Evolutionary conservation across 2,797 vertebrate species (phyloP).

Genomic region (Lepus townsendii): DNA sequence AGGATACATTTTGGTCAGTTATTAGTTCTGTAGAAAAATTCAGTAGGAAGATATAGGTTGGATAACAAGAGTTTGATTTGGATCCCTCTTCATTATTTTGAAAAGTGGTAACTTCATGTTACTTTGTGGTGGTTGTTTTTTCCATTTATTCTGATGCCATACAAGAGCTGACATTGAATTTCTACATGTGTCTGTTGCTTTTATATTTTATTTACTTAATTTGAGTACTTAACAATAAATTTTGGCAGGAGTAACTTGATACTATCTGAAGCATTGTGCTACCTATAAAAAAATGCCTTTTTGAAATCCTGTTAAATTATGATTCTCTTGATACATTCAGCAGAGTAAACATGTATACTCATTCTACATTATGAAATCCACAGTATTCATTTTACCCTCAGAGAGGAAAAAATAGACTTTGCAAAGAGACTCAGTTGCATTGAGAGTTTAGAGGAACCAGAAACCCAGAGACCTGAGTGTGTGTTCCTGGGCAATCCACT

Average conservation of each 20-base stretch:
- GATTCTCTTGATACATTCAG: not conserved
- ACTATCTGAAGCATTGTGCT: not conserved
- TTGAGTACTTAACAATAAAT: constrained; percentile 34
- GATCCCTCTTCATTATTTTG: not conserved
- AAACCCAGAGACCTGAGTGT: not conserved
- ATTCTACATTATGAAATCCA: not conserved
- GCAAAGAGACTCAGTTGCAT: not conserved
- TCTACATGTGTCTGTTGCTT: not conserved
- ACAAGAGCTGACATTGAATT: not conserved
- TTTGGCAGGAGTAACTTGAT: not conserved
- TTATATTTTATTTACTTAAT: constrained; percentile 56
- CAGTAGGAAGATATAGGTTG: not conserved
- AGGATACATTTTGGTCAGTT: not conserved
- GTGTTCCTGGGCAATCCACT: not conserved
- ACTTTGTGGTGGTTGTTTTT: constrained; percentile 5
- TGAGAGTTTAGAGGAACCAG: not conserved
- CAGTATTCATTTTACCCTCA: not conserved
- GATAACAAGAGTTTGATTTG: not conserved
- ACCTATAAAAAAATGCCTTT: not conserved
- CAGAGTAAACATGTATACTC: not conserved
- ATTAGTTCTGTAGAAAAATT: not conserved
- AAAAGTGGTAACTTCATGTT: constrained; percentile 21
- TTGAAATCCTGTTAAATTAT: not conserved
- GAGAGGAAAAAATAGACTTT: not conserved
- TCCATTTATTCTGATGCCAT: not conserved